Percentiles rank a stretch among this genome's conserved stretches.
These are phyloP conservation scores for Caenorhabditis panamensis DNA, from an alignment of 2,888 invertebrate genomes.

Conservation along the genomic window DNA sequence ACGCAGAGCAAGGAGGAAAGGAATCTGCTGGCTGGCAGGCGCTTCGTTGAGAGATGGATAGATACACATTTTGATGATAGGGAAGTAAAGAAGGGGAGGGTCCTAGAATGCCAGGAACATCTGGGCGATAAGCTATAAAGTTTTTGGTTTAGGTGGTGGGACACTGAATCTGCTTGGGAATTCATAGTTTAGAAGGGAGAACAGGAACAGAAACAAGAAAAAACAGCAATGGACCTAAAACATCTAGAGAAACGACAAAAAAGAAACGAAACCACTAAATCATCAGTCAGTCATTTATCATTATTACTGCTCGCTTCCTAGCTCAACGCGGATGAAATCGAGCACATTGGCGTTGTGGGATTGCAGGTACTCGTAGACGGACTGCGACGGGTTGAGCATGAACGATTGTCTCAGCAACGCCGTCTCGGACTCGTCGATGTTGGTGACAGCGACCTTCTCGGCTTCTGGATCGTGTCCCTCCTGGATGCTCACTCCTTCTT, in stretches of 20 bases:
- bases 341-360: constrained; percentile 74
- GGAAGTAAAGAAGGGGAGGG: constrained; percentile 24
- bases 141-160: too few species aligned
- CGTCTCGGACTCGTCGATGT: constrained; percentile 78
- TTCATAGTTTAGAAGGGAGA: background rate
- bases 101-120: constrained; percentile 6
- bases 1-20: constrained; percentile 7
- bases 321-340: constrained; percentile 74
- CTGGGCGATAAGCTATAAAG: constrained; percentile 14
- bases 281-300: constrained; percentile 4
- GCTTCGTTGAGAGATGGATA: constrained; percentile 4
- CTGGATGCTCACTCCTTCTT: constrained; percentile 22
- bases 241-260: too few species aligned
- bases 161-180: background rate
- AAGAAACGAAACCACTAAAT: constrained; percentile 11
- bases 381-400: constrained; percentile 79
- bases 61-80: constrained; percentile 14
- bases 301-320: constrained; percentile 67
- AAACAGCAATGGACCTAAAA: constrained; percentile 21
- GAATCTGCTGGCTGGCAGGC: background rate
- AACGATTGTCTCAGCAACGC: constrained; percentile 78
- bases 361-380: constrained; percentile 72
- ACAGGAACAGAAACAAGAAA: constrained; percentile 6
- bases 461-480: constrained; percentile 58
- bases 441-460: constrained; percentile 63